A percentile compares a stretch with the other conserved stretches of the same genome.
Evolutionary conservation across 2,888 invertebrate species (phyloP).

Genomic region (Macaria liturata): DNA sequence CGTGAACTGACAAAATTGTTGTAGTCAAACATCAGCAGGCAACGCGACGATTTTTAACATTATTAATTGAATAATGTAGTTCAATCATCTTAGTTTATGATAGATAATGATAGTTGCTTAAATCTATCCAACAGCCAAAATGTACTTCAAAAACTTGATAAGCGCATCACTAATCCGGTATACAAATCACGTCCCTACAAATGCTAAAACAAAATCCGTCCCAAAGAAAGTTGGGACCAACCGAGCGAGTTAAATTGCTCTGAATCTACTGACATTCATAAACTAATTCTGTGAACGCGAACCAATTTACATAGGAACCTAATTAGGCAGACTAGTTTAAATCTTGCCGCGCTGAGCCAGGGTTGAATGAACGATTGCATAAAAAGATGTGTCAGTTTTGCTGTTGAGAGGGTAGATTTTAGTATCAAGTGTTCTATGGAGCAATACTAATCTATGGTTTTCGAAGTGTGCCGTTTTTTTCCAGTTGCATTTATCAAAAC

Average conservation of each 20-base stretch:
- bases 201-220: slow-evolving; percentile 7
- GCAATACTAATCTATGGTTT: no score
- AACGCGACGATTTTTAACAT: no score
- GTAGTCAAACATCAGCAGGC: no score
- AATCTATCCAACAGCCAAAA: no score
- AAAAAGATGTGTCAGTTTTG: slow-evolving; percentile 37
- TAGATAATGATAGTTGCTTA: no score
- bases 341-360: slow-evolving; percentile 32
- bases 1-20: no score
- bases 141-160: no score
- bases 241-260: slow-evolving; percentile 23
- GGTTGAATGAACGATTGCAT: slow-evolving; percentile 44
- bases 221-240: slow-evolving; percentile 19
- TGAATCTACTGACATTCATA: slow-evolving; percentile 31
- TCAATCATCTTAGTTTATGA: no score
- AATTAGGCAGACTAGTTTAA: slow-evolving; percentile 40
- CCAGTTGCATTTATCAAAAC: no score
- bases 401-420: slow-evolving; percentile 15
- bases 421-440: background rate
- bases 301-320: slow-evolving; percentile 46
- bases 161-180: background rate
- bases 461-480: no score
- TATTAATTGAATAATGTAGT: no score
- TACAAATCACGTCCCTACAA: slow-evolving; percentile 3
- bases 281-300: slow-evolving; percentile 32